Evolutionary conservation across 2,888 invertebrate species (phyloP), one percentile per base, ranked within the genome.

Genomic region (Cactoblastis cactorum): DNA sequence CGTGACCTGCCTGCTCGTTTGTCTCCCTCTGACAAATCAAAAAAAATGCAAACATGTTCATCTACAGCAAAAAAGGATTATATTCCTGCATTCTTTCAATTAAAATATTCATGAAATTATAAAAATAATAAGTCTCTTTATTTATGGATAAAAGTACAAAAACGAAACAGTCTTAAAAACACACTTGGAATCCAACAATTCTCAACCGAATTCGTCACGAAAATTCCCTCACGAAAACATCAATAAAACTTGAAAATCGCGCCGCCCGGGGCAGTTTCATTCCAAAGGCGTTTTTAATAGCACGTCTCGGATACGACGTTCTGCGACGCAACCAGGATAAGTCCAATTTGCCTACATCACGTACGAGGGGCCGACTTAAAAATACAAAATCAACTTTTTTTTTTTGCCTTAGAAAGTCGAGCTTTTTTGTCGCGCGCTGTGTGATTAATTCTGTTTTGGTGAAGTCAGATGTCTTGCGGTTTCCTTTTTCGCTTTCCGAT

Each of bases 341-440:
- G 80, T 77, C 64, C 76, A 79, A 79, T 79, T 79, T 79, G 67
- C 65, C 57, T 59, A 60, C 57, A 66, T 69, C 79, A 79, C 79
- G 80, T 75, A 67, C 76, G 57, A 53, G 55, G 5, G 8, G 3
- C 28, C 52, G 52, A 51, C 49, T 56, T 54, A 52, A 57, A 59
- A 57, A 50, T 52, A 50, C 53, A 53, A 56, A 53, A 48, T 48
- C 47, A 48, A 48, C 47, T 48, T 48, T 37, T 45, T 19, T 50
- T 45, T 19, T 50, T 51, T 19, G 43, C 52, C 51, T 52, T 53
- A 53, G 52, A 54, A 55, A 51, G 48, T 50, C 49, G 17, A n/a
- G n/a, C 18, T 17, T 53, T 52, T 53, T 49, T 37, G 24, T 48
- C 28, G 47, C 19, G 12, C 4, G 6, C 17, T 17, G 22, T 4